These are phyloP conservation scores for Halictus rubicundus DNA, from an alignment of 1,140 invertebrate genomes.

Conservation along the genomic window DNA sequence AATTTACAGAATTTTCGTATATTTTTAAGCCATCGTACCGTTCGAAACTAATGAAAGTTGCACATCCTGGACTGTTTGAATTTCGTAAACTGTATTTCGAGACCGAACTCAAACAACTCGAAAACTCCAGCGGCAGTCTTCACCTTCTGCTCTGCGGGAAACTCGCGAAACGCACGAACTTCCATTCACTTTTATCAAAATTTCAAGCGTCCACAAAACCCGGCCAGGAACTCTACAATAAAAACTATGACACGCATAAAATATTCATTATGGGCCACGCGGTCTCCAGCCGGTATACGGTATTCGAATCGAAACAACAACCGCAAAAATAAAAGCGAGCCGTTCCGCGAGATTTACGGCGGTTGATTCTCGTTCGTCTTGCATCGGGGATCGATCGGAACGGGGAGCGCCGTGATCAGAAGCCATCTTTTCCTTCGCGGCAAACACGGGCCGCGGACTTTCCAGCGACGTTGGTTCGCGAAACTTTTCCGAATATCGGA, in stretches of 20 bases:
- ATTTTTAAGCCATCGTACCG: no score
- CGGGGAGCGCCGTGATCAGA: slow-evolving; percentile 24
- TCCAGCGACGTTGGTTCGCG: slow-evolving; percentile 37
- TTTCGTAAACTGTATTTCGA: slow-evolving; percentile 1
- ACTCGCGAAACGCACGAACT: background rate
- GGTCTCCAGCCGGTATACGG: background rate
- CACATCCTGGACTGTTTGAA: background rate
- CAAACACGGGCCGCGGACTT: slow-evolving; percentile 45
- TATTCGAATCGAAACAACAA: background rate
- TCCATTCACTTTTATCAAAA: slow-evolving; percentile 1
- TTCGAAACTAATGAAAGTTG: background rate
- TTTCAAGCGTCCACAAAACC: background rate
- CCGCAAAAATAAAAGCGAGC: slow-evolving; percentile 19
- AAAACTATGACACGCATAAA: background rate
- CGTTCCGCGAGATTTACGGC: slow-evolving; percentile 44
- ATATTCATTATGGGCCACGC: background rate
- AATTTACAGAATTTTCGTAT: no score
- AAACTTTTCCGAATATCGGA: slow-evolving; percentile 71
- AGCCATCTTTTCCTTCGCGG: slow-evolving; percentile 32
- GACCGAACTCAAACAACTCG: background rate
- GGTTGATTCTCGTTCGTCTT: slow-evolving; percentile 41
- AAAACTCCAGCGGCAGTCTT: background rate
- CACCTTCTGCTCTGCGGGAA: background rate
- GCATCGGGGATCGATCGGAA: slow-evolving; percentile 51
- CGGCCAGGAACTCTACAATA: background rate